Percentiles rank a stretch among this genome's conserved stretches.
phyloP scores from a whole-genome alignment of 2,888 invertebrate genomes.

The Branchellion lobata region DNA sequence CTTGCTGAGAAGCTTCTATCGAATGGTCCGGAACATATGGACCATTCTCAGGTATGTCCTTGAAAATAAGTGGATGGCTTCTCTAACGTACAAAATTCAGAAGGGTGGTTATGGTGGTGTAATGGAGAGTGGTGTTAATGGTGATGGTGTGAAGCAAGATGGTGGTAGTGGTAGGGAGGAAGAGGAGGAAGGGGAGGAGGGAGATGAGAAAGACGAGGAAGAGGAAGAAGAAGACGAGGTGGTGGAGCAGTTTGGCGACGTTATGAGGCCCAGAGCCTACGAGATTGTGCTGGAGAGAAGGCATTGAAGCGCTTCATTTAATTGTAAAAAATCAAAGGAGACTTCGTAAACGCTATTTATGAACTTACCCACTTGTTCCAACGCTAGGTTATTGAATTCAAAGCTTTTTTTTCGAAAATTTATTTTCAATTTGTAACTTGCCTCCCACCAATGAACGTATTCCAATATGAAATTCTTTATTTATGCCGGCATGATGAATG shows the following conservation, averaged over 20 bases:
- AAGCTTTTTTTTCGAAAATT: too few species aligned
- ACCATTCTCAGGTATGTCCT: neutral
- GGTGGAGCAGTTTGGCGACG: constrained; percentile 36
- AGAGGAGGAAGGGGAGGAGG: neutral
- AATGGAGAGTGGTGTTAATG: neutral
- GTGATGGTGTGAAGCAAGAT: too few species aligned
- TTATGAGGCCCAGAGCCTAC: constrained; percentile 30
- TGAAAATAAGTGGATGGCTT: too few species aligned
- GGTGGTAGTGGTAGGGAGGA: too few species aligned
- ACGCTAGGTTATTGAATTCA: too few species aligned
- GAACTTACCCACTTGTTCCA: too few species aligned
- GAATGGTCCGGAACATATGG: neutral
- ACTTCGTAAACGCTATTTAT: too few species aligned
- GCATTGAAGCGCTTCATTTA: neutral
- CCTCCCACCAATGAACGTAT: too few species aligned
- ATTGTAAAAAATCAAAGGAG: neutral
- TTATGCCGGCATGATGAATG: too few species aligned
- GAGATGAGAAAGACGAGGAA: constrained; percentile 1
- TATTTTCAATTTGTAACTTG: too few species aligned
- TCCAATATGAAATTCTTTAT: too few species aligned
- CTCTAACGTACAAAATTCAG: too few species aligned
- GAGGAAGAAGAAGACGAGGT: constrained; percentile 1
- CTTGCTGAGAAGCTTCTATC: neutral
- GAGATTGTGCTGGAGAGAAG: constrained; percentile 11
- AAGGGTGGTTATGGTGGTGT: neutral